A percentile compares a stretch with the other conserved stretches of the same genome.
Conservation (phyloP, 2,888 invertebrate species). For the Eupithecia inturbata region DNA sequence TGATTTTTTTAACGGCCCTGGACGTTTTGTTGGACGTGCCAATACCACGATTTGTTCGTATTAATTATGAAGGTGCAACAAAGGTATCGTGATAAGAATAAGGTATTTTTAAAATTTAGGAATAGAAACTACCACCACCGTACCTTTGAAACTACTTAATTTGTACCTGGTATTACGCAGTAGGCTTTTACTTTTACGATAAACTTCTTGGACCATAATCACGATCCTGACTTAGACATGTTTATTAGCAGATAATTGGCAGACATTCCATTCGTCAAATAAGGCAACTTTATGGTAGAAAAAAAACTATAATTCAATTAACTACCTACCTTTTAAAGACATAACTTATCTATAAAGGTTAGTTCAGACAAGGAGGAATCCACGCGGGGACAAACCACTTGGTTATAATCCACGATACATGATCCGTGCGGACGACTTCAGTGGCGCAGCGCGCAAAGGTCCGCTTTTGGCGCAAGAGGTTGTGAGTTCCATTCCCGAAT, state of each 20-base stretch:
- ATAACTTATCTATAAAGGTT: background rate
- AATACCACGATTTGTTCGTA: slow-evolving; percentile 65
- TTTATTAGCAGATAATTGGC: slow-evolving; percentile 10
- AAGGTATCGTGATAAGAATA: background rate
- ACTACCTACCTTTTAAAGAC: slow-evolving; percentile 1
- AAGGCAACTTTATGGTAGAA: background rate
- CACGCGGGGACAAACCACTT: background rate
- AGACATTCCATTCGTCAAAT: background rate
- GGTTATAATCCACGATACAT: background rate
- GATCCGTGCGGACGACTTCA: background rate
- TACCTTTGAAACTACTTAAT: background rate
- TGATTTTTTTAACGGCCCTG: slow-evolving; percentile 73
- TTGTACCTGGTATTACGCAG: background rate
- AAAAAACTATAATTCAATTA: slow-evolving; percentile 8
- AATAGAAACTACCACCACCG: background rate
- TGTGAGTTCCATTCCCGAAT: background rate
- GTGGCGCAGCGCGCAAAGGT: background rate
- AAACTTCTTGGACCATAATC: background rate
- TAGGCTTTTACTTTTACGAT: background rate
- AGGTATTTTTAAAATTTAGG: background rate
- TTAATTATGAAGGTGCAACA: slow-evolving; percentile 67
- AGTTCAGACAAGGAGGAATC: background rate
- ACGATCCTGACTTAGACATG: background rate
- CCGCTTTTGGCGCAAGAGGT: background rate
- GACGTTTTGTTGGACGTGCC: slow-evolving; percentile 75